These are phyloP conservation scores for Bembecia ichneumoniformis DNA, from an alignment of 2,888 invertebrate species.

Conservation along the genomic window DNA sequence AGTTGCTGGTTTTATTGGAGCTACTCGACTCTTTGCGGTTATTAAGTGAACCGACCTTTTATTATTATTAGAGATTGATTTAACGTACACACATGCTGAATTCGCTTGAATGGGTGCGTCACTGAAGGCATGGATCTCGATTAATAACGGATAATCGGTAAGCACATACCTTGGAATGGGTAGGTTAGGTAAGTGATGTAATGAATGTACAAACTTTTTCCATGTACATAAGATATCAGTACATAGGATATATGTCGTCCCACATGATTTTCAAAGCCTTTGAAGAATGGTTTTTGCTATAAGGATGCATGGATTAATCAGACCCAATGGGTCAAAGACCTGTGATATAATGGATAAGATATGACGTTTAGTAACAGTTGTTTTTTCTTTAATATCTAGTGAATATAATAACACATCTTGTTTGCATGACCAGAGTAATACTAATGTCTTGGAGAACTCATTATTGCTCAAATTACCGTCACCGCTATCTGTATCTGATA, in stretches of 20 bases:
- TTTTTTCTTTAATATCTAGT: too few relatives aligned
- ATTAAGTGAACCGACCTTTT: neutral
- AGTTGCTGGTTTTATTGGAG: too few relatives aligned
- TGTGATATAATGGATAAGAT: too few relatives aligned
- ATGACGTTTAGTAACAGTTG: too few relatives aligned
- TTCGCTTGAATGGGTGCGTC: neutral
- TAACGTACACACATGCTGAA: neutral
- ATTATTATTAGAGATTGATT: neutral
- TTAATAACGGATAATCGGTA: neutral
- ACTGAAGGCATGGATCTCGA: neutral
- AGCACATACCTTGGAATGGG: neutral
- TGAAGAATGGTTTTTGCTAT: neutral
- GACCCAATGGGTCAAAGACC: too few relatives aligned
- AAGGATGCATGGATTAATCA: neutral
- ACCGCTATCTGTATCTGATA: too few relatives aligned
- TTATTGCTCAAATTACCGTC: too few relatives aligned
- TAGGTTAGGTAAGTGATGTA: neutral
- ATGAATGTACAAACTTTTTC: neutral
- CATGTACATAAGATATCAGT: neutral
- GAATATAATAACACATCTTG: too few relatives aligned
- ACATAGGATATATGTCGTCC: neutral
- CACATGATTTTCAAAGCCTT: neutral
- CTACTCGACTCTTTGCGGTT: too few relatives aligned
- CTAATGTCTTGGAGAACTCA: too few relatives aligned
- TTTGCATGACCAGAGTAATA: too few relatives aligned